Evolutionary conservation across 2,797 vertebrate genomes (phyloP).

Genomic region (Prionace glauca): DNA sequence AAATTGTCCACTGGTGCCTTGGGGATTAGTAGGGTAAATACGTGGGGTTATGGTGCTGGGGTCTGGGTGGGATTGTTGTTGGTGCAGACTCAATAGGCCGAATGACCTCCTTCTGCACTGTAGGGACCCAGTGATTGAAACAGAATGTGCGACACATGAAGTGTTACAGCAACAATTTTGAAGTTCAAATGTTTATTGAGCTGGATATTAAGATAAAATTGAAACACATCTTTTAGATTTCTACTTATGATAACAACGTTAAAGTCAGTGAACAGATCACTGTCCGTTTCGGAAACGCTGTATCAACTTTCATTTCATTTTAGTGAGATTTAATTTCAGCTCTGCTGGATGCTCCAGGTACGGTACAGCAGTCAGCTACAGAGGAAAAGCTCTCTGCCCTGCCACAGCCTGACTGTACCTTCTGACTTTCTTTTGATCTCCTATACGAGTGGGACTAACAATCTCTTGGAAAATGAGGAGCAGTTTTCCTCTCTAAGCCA

Average conservation of each 20-base stretch:
- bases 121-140: too few relatives aligned
- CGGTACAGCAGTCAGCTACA: not conserved
- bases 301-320: not conserved
- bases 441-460: not conserved
- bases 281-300: not conserved
- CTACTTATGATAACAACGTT: not conserved
- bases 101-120: too few relatives aligned
- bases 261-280: not conserved
- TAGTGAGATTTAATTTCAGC: not conserved
- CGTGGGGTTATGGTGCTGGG: too few relatives aligned
- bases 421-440: not conserved
- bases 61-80: too few relatives aligned
- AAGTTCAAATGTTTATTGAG: not conserved
- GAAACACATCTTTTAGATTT: not conserved
- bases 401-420: not conserved
- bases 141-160: not conserved
- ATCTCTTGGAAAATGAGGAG: not conserved
- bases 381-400: not conserved
- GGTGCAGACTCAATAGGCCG: too few relatives aligned
- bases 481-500: not conserved
- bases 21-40: too few relatives aligned
- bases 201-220: not conserved
- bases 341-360: not conserved
- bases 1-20: too few relatives aligned
- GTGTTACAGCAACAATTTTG: not conserved